Evolutionary conservation across 2,113 vertebrate genomes (phyloP), one percentile per base, ranked within the genome.

Genomic region (Etheostoma spectabile): DNA sequence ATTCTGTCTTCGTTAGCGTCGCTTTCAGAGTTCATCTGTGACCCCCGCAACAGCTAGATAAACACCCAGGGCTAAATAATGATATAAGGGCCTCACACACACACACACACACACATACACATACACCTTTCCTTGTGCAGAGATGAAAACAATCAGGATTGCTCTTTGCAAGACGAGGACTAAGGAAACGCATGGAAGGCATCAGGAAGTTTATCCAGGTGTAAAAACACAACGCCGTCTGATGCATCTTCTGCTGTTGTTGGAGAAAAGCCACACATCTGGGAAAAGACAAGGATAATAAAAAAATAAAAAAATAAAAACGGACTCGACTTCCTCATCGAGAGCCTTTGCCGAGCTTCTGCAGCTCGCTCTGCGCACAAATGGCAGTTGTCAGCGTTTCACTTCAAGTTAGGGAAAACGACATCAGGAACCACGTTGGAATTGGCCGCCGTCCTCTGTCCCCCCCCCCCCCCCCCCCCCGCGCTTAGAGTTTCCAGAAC

Each of bases 401-500:
- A 69, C 1, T 74, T 52, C 57, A 46, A 74, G 46, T 80, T 68
- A 51, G 60, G 57, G 70, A 69, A 86, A 84, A 79, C 79, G 61
- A 63, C 80, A 60, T 67, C 65, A 63, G 6, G 76, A 75, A 71
- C 60, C 46, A 27, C 38, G 65, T 88, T 55, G 21, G 71, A 74
- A 66, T 85, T 91, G 88, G 88, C 83, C 10, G 52, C 2, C 7
- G 16, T 82, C 85, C 69, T 52, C 73, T 2, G 24, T 56, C 10
- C 38, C 21, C 18, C 72, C 21, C 42, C 66, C 27, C 27, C 27
- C 5, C 35, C 1, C 8, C 35, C 8, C 7, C 8, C 35, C n/a
- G n/a, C n/a, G 10, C 65, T 91, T 87, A 89, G 86, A 93, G 79
- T 91, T 93, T 92, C 89, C 86, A 91, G 86, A 91, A 88, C 74